These are phyloP conservation scores for honey bee (Apis mellifera) DNA, from an alignment of 1,140 invertebrate genomes.

Conservation along the genomic window DNA sequence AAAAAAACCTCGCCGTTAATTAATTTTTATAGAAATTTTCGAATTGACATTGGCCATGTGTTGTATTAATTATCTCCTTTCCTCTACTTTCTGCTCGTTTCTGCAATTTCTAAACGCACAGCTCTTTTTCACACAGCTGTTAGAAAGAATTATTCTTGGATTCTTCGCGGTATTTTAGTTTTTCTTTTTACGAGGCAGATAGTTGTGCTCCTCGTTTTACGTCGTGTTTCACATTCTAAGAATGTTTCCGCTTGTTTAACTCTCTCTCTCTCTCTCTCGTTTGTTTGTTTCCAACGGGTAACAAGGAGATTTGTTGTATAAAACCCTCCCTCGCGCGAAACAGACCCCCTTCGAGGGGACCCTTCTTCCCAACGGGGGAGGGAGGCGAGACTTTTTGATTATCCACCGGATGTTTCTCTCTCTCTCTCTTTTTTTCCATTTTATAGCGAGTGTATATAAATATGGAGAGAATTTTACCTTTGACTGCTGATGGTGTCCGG, in stretches of 20 bases:
- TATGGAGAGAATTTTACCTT: constrained; percentile 40
- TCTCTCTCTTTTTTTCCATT: background rate
- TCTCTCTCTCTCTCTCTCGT: background rate
- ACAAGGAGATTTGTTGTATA: background rate
- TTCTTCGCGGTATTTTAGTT: background rate
- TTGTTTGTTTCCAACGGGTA: background rate
- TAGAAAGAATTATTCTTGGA: background rate
- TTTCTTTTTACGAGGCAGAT: background rate
- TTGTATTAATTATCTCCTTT: too few relatives aligned
- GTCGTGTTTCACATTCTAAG: background rate
- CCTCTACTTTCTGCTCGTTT: too few relatives aligned
- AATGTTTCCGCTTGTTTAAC: background rate
- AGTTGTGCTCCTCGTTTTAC: background rate
- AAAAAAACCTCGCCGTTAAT: constrained; percentile 14
- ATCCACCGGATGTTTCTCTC: background rate
- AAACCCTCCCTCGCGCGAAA: background rate
- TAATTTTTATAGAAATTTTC: constrained; percentile 8
- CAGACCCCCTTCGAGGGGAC: background rate
- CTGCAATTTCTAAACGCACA: too few relatives aligned
- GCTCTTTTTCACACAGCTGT: background rate
- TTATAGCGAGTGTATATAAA: background rate
- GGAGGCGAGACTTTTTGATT: background rate
- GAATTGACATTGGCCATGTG: too few relatives aligned
- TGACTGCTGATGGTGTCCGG: constrained; percentile 45
- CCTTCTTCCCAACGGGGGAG: background rate